phyloP scores from a whole-genome alignment of 2,888 invertebrate genomes.

The Cosmia pyralina region DNA sequence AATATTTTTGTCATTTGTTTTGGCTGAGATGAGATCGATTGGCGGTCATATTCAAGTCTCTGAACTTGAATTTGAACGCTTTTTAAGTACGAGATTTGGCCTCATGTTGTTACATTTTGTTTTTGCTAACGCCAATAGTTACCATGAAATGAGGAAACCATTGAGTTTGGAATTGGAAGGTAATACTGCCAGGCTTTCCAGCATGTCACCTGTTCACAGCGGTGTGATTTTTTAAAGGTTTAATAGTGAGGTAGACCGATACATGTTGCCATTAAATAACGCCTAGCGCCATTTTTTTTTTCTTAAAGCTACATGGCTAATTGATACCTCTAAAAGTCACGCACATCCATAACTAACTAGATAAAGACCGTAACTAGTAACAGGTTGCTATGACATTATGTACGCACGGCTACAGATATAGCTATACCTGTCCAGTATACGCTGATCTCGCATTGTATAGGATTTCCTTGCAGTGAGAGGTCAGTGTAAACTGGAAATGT shows the following conservation, averaged over 20 bases:
- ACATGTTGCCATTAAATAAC: conserved; percentile 9
- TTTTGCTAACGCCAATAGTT: background rate
- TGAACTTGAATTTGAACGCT: no score
- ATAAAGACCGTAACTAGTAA: conserved; percentile 46
- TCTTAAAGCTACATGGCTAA: conserved; percentile 17
- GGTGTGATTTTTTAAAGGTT: no score
- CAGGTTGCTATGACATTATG: conserved; percentile 53
- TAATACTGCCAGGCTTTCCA: background rate
- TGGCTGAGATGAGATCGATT: no score
- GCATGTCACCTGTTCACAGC: background rate
- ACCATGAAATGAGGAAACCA: background rate
- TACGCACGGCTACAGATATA: no score
- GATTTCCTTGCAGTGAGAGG: no score
- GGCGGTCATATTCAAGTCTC: no score
- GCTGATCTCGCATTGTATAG: no score
- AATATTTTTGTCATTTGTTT: no score
- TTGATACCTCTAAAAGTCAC: conserved; percentile 32
- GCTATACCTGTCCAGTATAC: no score
- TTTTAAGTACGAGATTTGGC: background rate
- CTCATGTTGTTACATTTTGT: no score
- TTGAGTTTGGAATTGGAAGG: background rate
- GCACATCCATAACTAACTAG: conserved; percentile 34
- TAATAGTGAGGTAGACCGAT: background rate
- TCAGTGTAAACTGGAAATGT: no score
- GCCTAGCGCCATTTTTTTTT: conserved; percentile 30